Conservation (phyloP, 2,797 vertebrate species). For the Gobio occitaniae region DNA sequence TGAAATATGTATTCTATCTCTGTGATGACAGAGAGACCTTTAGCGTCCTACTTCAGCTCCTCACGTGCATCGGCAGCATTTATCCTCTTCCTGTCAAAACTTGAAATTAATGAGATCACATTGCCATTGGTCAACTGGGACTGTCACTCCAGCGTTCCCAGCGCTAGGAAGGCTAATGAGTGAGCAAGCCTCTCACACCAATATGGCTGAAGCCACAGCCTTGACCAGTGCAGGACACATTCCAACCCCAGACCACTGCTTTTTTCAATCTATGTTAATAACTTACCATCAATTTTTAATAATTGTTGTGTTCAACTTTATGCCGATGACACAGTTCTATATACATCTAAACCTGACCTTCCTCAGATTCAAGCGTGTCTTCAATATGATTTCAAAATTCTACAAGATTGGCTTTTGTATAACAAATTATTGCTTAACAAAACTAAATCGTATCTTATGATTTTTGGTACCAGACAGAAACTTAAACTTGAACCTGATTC, state of each 20-base stretch:
- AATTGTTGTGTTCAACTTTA: no score
- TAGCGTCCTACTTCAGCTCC: slow-evolving; percentile 56
- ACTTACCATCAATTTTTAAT: no score
- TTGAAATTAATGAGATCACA: slow-evolving; percentile 63
- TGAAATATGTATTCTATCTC: slow-evolving; percentile 72
- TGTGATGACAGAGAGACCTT: slow-evolving; percentile 66
- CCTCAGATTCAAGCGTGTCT: no score
- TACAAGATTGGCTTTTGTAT: no score
- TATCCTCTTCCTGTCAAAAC: slow-evolving; percentile 63
- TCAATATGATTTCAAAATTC: no score
- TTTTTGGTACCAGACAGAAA: no score
- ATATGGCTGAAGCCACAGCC: slow-evolving; percentile 40
- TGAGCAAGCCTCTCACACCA: slow-evolving; percentile 39
- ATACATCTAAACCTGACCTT: no score
- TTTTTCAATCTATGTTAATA: no score
- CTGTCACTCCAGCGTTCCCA: slow-evolving; percentile 56
- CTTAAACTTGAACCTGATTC: no score
- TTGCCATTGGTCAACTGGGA: slow-evolving; percentile 59
- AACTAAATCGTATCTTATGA: no score
- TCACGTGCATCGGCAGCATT: slow-evolving; percentile 51
- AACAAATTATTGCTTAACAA: no score
- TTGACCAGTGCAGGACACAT: slow-evolving; percentile 48
- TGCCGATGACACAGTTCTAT: no score
- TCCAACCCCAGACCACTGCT: slow-evolving; percentile 58
- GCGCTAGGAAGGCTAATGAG: slow-evolving; percentile 64